A percentile compares a stretch with the other conserved stretches of the same genome.
phyloP scores from a whole-genome alignment of 2,888 invertebrate genomes.

The Tinea trinotella region DNA sequence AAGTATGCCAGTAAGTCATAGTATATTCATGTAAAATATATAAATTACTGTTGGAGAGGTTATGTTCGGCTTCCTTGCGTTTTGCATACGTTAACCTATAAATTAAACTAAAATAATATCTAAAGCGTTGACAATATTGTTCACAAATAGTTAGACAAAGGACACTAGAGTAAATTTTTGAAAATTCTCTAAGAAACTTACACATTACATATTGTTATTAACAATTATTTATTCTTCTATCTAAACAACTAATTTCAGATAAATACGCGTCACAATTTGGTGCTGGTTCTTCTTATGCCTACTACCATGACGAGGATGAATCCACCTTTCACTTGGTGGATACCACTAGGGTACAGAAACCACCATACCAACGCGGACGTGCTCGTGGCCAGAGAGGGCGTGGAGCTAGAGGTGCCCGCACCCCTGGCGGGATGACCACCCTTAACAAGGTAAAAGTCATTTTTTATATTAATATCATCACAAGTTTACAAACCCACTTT shows the following conservation, averaged over 20 bases:
- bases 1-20: conserved; percentile 87
- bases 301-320: conserved; percentile 99
- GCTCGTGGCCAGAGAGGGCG: conserved; percentile 86
- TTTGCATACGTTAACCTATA: not conserved
- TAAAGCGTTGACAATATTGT: too few species aligned
- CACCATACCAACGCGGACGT: conserved; percentile 93
- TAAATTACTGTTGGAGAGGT: too few species aligned
- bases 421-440: conserved; percentile 83
- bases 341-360: conserved; percentile 90
- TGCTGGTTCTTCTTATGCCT: conserved; percentile 96
- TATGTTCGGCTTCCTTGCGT: too few species aligned
- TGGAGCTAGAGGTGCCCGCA: conserved; percentile 78
- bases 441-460: conserved; percentile 78
- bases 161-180: too few species aligned
- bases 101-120: too few species aligned
- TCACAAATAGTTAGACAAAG: too few species aligned
- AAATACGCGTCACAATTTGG: conserved; percentile 95
- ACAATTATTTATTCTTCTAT: too few species aligned
- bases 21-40: not conserved
- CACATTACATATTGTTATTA: too few species aligned
- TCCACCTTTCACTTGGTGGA: conserved; percentile 98
- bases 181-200: too few species aligned
- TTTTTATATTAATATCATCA: not conserved
- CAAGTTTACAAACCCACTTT: too few species aligned
- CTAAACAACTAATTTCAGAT: conserved; percentile 58